phyloP scores from a whole-genome alignment of 2,888 invertebrate genomes.

The Clepsis dumicolana region DNA sequence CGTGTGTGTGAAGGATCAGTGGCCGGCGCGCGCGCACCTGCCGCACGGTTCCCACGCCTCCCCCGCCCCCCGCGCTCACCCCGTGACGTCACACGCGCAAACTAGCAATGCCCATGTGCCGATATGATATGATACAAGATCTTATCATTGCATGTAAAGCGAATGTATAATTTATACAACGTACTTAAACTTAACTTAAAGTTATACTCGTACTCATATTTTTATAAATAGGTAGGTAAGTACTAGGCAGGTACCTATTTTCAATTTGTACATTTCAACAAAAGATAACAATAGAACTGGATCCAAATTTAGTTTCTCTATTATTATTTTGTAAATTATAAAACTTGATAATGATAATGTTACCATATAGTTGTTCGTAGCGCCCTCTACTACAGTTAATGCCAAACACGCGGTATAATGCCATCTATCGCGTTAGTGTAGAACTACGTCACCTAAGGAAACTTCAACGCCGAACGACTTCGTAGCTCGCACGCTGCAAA shows the following conservation, averaged over 20 bases:
- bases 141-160: conserved; percentile 21
- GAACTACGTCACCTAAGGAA: conserved; percentile 48
- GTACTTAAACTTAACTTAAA: too few relatives aligned
- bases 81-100: conserved; percentile 77
- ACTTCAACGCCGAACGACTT: conserved; percentile 33
- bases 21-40: conserved; percentile 85
- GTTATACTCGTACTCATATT: neutral
- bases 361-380: conserved; percentile 10
- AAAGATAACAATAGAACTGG: too few relatives aligned
- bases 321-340: too few relatives aligned
- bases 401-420: conserved; percentile 47
- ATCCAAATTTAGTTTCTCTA: neutral
- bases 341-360: too few relatives aligned
- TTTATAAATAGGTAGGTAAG: neutral
- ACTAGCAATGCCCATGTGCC: conserved; percentile 57
- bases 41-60: conserved; percentile 83
- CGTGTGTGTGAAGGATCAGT: conserved; percentile 83
- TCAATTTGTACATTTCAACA: too few relatives aligned
- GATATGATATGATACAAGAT: conserved; percentile 33
- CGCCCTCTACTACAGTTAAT: conserved; percentile 58
- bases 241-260: too few relatives aligned
- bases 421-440: conserved; percentile 55
- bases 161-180: neutral
- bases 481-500: neutral
- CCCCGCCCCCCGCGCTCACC: conserved; percentile 58